Conservation (phyloP, 2,888 invertebrate species). For the Drosophila testacea region DNA sequence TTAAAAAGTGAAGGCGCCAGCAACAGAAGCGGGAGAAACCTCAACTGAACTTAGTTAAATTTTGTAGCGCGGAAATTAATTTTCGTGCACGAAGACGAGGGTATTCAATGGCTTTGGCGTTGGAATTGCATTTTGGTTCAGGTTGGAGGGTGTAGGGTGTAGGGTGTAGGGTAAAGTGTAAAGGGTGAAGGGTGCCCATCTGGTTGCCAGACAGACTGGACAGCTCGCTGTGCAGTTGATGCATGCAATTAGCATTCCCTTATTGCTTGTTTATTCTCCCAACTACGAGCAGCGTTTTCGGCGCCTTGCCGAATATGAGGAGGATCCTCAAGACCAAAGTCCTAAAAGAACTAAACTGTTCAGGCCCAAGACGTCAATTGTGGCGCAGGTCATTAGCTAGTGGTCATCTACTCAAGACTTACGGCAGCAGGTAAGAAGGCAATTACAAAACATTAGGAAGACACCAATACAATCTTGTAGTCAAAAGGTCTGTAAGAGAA, state of each 20-base stretch:
- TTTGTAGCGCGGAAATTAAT: conserved; percentile 52
- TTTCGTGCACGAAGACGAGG: conserved; percentile 40
- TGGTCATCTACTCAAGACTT: conserved; percentile 23
- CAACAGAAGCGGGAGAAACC: conserved; percentile 26
- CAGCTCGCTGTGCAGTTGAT: conserved; percentile 50
- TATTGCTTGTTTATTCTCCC: conserved; percentile 39
- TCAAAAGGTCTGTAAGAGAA: no score
- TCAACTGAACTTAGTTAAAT: conserved; percentile 54
- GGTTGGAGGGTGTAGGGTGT: neutral
- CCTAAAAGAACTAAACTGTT: neutral
- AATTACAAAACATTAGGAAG: conserved; percentile 32
- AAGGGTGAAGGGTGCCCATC: conserved; percentile 32
- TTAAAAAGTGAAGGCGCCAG: conserved; percentile 15
- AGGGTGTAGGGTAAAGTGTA: neutral
- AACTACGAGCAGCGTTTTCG: conserved; percentile 23
- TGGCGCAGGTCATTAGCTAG: conserved; percentile 34
- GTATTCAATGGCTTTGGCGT: conserved; percentile 22
- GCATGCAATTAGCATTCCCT: conserved; percentile 50
- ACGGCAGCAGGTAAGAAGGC: conserved; percentile 25
- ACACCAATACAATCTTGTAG: neutral
- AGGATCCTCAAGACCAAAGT: conserved; percentile 22
- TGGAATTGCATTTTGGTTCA: conserved; percentile 19
- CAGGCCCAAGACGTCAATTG: conserved; percentile 24
- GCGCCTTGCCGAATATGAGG: conserved; percentile 22
- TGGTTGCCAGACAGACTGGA: conserved; percentile 37